Percentiles rank a stretch among this genome's conserved stretches.
phyloP scores from a whole-genome alignment of 2,113 vertebrate genomes.

The Corythornis madagascariensis region DNA sequence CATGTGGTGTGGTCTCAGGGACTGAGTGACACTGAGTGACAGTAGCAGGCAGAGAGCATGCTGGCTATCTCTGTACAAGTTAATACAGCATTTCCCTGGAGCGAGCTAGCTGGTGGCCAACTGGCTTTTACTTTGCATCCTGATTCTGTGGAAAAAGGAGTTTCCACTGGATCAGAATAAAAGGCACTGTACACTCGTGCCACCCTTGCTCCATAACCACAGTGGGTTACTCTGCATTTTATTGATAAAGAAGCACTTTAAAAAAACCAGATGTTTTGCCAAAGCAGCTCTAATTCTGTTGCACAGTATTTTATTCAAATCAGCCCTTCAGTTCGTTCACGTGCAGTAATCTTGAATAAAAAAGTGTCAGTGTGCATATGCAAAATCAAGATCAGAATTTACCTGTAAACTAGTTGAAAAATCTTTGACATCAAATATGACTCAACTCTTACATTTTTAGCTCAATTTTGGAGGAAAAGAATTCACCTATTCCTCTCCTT shows the following conservation, averaged over 20 bases:
- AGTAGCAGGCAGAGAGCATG: neutral
- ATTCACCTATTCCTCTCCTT: neutral
- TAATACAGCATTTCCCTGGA: neutral
- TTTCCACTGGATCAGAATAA: neutral
- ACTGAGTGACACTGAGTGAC: neutral
- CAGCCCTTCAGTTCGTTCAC: neutral
- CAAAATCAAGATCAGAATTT: neutral
- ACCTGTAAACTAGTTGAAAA: neutral
- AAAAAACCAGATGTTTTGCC: neutral
- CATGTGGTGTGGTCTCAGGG: rapidly evolving
- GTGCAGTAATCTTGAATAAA: neutral
- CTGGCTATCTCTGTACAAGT: neutral
- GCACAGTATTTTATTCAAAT: neutral
- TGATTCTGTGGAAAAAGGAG: neutral
- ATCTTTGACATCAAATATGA: neutral
- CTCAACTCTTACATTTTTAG: neutral
- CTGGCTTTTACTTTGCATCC: neutral
- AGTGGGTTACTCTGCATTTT: neutral
- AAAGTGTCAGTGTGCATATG: neutral
- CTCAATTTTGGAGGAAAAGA: neutral
- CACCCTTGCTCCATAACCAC: neutral
- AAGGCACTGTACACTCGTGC: neutral
- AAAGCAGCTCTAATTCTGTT: neutral
- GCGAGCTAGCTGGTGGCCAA: neutral
- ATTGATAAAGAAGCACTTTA: neutral